Base-by-base conservation (phyloP, 2,113 vertebrate species). In the Clarias gariepinus region DNA sequence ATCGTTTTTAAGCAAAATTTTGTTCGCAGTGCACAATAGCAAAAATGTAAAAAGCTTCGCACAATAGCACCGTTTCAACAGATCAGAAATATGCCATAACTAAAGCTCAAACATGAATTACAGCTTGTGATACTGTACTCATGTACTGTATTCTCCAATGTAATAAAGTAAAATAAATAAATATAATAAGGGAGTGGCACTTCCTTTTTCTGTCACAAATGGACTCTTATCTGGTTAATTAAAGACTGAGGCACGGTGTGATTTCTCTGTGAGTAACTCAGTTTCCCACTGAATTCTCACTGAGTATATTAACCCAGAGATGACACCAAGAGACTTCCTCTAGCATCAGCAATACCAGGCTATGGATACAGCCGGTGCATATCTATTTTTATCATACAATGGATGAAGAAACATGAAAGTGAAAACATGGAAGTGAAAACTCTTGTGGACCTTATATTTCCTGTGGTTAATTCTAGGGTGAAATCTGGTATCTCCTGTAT, bases 261-360 rank as follows among this genome's bases (percentile, higher is more conserved):
- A 84, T 85, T 52, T 68, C 18, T 85, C 55, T 82, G n/a, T 57
- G 36, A n/a, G 74, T 76, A 53, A 57, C 53, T 79, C 60, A 79
- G 25, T 77, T 68, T 79, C 74, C 47, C 74, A 33, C 41, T 19
- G 53, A 79, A 85, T 81, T 87, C 64, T 71, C 78, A 15, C 47
- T 80, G 68, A 66, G 69, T 84, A 82, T 83, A 86, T 89, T 47
- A 81, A 63, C 11, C 23, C 25, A 74, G 36, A 61, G 28, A 55
- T 4, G 33, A 30, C 8, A 79, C 69, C 4, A 33, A n/a, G 19
- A 66, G 10, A 82, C 84, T 64, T 66, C 74, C 21, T n/a, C 19
- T 16, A 74, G 52, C 47, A 36, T 36, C 18, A 71, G 28, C 12
- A 21, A 57, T 83, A 69, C 47, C 19, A 5, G 8, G 9, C 19